These are phyloP conservation scores for Therioaphis trifolii DNA, from an alignment of 2,888 invertebrate species.

Conservation along the genomic window DNA sequence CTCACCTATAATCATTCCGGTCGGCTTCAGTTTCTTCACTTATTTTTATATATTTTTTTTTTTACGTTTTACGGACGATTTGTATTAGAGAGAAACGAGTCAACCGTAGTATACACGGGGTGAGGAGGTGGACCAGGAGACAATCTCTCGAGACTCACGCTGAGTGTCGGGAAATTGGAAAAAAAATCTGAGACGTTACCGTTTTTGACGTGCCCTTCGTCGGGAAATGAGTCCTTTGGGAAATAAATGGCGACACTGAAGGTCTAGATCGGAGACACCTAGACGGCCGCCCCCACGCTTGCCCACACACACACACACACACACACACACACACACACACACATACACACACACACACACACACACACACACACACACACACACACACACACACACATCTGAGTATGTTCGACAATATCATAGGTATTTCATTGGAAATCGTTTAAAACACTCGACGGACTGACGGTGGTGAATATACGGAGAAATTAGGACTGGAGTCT, in stretches of 20 bases:
- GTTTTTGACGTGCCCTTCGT: slow-evolving; percentile 37
- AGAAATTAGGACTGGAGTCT: no score
- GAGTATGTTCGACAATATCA: slow-evolving; percentile 5
- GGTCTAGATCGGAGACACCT: background rate
- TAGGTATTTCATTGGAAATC: background rate
- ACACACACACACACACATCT: background rate
- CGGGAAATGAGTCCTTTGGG: slow-evolving; percentile 43
- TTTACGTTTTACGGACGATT: slow-evolving; percentile 40
- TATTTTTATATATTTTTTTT: slow-evolving; percentile 8
- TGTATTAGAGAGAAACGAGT: slow-evolving; percentile 24
- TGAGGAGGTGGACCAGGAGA: background rate
- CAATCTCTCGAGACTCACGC: background rate
- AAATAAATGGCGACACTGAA: slow-evolving; percentile 25
- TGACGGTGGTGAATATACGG: no score
- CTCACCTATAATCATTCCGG: no score
- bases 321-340: no score
- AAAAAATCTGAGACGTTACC: slow-evolving; percentile 42
- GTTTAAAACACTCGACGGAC: background rate
- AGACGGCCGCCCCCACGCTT: no score
- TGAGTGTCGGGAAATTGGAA: slow-evolving; percentile 14
- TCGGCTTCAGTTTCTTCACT: background rate
- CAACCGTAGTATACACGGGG: background rate
- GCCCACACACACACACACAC: no score
- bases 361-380: background rate
- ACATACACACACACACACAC: no score